Conservation (phyloP, 1,140 invertebrate genomes). For the Polyergus mexicanus region DNA sequence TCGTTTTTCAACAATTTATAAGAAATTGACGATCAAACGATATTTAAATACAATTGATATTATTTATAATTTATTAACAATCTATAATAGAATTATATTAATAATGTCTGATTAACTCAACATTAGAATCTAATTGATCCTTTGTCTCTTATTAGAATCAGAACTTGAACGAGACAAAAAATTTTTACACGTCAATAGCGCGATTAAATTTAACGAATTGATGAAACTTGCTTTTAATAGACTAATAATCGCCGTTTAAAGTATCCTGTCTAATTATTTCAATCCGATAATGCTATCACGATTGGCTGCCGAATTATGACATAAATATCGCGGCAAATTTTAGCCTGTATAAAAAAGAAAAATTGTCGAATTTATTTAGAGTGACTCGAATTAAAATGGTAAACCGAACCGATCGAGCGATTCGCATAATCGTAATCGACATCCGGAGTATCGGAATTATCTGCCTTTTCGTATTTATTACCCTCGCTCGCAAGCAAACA, state of each 20-base stretch:
- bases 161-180: not conserved
- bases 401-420: not conserved
- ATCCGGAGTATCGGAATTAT: not conserved
- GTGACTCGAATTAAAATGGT: not conserved
- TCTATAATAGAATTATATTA: not conserved
- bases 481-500: not conserved
- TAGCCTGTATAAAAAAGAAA: not conserved
- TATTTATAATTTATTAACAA: too few species aligned
- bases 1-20: not conserved
- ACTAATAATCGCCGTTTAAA: slow-evolving; percentile 7
- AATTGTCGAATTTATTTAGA: slow-evolving; percentile 3
- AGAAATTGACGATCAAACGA: not conserved
- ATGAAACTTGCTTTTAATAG: slow-evolving; percentile 13
- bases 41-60: slow-evolving; percentile 12
- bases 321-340: not conserved
- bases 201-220: slow-evolving; percentile 22
- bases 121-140: not conserved
- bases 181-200: not conserved
- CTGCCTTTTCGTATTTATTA: not conserved
- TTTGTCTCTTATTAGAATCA: not conserved
- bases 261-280: slow-evolving; percentile 31
- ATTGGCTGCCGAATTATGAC: not conserved
- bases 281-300: not conserved
- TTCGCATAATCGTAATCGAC: slow-evolving; percentile 20
- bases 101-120: not conserved